Conservation (phyloP, 2,797 vertebrate genomes). For the Argya squamiceps region DNA sequence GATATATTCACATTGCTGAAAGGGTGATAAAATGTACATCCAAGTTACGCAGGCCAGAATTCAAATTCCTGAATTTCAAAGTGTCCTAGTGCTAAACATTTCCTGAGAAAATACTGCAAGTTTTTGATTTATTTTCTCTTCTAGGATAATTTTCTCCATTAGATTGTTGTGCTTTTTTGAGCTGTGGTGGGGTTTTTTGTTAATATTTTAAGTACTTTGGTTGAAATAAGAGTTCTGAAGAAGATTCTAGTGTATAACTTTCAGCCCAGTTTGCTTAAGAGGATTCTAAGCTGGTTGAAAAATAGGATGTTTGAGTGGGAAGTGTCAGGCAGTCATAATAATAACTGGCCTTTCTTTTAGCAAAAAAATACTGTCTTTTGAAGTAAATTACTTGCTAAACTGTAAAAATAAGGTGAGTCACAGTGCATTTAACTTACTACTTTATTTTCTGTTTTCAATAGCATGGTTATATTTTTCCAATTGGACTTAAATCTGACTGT, state of each 20-base stretch:
- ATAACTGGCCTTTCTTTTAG: not conserved
- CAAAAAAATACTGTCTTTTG: not conserved
- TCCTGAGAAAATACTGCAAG: not conserved
- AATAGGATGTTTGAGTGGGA: not conserved
- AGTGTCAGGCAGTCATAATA: not conserved
- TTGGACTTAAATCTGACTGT: slow-evolving; percentile 27
- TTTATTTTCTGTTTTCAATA: slow-evolving; percentile 27
- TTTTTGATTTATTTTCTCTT: not conserved
- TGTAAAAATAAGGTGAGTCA: not conserved
- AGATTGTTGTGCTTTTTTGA: not conserved
- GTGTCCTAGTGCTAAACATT: not conserved
- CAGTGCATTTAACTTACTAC: not conserved
- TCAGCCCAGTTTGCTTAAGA: not conserved
- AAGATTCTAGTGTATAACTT: not conserved
- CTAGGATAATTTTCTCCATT: not conserved
- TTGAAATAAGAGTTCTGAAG: not conserved
- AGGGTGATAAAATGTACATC: not conserved
- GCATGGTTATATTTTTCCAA: not conserved
- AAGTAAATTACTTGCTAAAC: not conserved
- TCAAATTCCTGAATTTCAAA: not conserved
- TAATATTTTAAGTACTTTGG: not conserved
- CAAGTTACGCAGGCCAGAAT: not conserved
- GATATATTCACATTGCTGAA: not conserved
- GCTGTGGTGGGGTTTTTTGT: not conserved
- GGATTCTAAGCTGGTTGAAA: not conserved